Conservation (phyloP, 2,888 invertebrate genomes). For the Cistogaster globosa region DNA sequence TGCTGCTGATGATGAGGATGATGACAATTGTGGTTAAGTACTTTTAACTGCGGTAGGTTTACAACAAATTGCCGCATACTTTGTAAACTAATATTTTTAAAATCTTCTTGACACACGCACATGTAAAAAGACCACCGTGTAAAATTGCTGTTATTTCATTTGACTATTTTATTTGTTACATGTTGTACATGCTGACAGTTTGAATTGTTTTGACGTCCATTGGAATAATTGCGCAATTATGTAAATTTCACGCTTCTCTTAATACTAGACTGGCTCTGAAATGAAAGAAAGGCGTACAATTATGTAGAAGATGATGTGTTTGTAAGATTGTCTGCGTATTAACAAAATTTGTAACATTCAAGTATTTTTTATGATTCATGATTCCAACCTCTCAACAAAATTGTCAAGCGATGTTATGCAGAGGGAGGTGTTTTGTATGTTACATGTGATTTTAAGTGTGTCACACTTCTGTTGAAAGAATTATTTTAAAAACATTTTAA, state of each 20-base stretch:
- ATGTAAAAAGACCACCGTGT: conserved; percentile 40
- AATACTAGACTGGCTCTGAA: conserved; percentile 30
- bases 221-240: conserved; percentile 76
- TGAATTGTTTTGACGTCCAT: conserved; percentile 70
- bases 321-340: conserved; percentile 32
- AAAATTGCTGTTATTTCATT: conserved; percentile 19
- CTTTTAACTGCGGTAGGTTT: conserved; percentile 70
- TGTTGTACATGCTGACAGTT: conserved; percentile 68
- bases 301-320: conserved; percentile 1
- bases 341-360: conserved; percentile 7
- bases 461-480: conserved; percentile 44
- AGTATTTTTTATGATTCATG: conserved; percentile 30
- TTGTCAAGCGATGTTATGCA: conserved; percentile 1
- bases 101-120: conserved; percentile 1
- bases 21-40: conserved; percentile 64
- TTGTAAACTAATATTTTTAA: not conserved
- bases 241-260: conserved; percentile 71
- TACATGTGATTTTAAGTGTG: conserved; percentile 23
- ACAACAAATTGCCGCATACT: conserved; percentile 36
- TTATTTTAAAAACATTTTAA: not conserved
- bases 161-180: not conserved
- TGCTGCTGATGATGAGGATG: conserved; percentile 52
- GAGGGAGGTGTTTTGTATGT: not conserved
- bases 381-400: conserved; percentile 5
- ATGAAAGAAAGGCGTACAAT: not conserved